phyloP scores from a whole-genome alignment of 2,797 vertebrate genomes.

The Hirundo rustica region DNA sequence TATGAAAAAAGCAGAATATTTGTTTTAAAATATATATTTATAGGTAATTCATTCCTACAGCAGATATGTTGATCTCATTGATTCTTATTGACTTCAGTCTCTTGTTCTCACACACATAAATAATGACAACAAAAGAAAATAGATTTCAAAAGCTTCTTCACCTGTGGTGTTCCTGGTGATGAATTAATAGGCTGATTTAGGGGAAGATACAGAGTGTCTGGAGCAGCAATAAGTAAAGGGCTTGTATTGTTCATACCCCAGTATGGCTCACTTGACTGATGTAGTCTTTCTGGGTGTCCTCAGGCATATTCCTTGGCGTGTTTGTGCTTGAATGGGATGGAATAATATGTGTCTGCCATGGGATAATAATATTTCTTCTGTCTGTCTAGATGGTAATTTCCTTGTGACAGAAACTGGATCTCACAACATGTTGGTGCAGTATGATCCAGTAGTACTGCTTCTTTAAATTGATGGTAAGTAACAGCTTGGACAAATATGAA shows the following conservation, averaged over 20 bases:
- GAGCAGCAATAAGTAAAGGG: neutral
- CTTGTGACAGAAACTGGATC: neutral
- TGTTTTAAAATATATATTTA: neutral
- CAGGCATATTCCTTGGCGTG: constrained; percentile 16
- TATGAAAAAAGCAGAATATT: neutral
- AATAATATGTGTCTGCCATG: neutral
- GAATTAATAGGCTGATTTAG: neutral
- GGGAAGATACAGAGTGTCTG: constrained; percentile 1
- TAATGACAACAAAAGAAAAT: neutral
- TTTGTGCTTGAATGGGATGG: constrained; percentile 1
- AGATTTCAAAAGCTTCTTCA: neutral
- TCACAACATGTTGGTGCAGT: neutral
- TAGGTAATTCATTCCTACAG: neutral
- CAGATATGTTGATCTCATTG: neutral
- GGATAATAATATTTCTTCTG: constrained; percentile 20
- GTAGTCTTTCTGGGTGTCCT: neutral
- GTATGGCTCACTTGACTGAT: constrained; percentile 12
- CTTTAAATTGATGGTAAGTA: neutral
- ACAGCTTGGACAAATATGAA: neutral
- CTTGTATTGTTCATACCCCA: constrained; percentile 12
- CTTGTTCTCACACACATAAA: neutral
- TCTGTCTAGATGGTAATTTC: constrained; percentile 14
- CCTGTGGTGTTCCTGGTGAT: neutral
- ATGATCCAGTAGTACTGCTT: neutral
- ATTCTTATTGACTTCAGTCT: neutral